Evolutionary conservation across 64 coral and sea anemone species (phyloP).

Genomic region (Platygyra sinensis): DNA sequence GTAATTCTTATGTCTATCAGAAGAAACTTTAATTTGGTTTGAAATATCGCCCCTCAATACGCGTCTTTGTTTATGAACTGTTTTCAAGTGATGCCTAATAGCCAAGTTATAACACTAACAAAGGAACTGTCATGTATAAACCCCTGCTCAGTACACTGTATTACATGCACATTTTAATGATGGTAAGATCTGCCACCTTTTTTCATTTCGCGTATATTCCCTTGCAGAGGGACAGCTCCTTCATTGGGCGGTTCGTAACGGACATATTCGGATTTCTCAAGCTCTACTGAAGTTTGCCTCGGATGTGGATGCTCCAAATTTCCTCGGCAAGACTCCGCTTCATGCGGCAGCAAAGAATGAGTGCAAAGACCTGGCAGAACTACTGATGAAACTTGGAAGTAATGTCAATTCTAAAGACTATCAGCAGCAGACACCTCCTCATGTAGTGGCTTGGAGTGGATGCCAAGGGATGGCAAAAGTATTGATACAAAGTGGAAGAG

Average conservation of each 20-base stretch:
- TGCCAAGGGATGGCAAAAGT: too few relatives aligned
- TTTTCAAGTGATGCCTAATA: too few relatives aligned
- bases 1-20: too few relatives aligned
- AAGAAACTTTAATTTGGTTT: too few relatives aligned
- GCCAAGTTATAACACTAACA: too few relatives aligned
- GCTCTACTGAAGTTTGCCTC: neutral
- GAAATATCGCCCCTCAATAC: too few relatives aligned
- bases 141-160: neutral
- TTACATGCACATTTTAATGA: neutral
- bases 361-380: neutral
- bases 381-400: neutral
- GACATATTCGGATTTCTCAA: neutral
- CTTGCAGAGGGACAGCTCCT: neutral
- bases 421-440: neutral
- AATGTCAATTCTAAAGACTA: neutral
- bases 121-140: too few relatives aligned
- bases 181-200: neutral
- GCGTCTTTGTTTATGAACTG: too few relatives aligned
- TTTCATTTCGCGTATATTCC: neutral
- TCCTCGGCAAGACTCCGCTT: neutral
- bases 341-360: neutral
- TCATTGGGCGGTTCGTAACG: conserved; percentile 19
- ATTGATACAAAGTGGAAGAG: neutral
- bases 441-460: neutral
- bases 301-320: neutral